phyloP scores from a whole-genome alignment of 2,888 invertebrate species.

The Cerastis rubricosa region DNA sequence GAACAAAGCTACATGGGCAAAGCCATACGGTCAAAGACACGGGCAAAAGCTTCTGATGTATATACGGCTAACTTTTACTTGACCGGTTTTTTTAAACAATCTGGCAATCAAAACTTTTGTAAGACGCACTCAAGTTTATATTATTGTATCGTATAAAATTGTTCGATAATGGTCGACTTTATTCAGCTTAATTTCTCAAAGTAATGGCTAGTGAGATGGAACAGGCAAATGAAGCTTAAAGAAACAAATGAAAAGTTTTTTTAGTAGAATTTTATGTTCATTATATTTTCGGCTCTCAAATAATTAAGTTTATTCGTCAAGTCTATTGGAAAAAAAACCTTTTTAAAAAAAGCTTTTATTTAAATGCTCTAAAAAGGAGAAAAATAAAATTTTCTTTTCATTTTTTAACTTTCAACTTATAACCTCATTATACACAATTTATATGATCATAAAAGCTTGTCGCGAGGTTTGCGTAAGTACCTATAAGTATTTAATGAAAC shows the following conservation, averaged over 20 bases:
- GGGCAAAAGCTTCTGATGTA: neutral
- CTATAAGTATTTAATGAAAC: no score
- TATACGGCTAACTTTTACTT: neutral
- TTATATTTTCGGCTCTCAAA: neutral
- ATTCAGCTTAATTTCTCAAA: slow-evolving; percentile 43
- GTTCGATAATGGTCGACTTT: slow-evolving; percentile 20
- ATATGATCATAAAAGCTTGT: no score
- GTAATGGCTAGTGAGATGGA: slow-evolving; percentile 42
- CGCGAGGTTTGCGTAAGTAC: no score
- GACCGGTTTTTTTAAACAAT: slow-evolving; percentile 26
- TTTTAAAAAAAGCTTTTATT: no score
- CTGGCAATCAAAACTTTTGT: slow-evolving; percentile 12
- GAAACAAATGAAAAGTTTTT: slow-evolving; percentile 7
- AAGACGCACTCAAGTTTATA: slow-evolving; percentile 28
- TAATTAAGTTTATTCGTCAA: neutral
- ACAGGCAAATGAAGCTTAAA: slow-evolving; percentile 28
- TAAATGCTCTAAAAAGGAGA: no score
- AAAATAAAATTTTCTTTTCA: no score
- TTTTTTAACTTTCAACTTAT: no score
- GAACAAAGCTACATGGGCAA: neutral
- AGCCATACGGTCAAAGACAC: neutral
- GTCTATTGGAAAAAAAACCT: neutral
- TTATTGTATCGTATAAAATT: slow-evolving; percentile 18
- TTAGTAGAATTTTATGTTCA: neutral
- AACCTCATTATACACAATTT: no score